Base-by-base conservation (phyloP, 2,797 vertebrate species). In the Acipenser oxyrinchus region DNA sequence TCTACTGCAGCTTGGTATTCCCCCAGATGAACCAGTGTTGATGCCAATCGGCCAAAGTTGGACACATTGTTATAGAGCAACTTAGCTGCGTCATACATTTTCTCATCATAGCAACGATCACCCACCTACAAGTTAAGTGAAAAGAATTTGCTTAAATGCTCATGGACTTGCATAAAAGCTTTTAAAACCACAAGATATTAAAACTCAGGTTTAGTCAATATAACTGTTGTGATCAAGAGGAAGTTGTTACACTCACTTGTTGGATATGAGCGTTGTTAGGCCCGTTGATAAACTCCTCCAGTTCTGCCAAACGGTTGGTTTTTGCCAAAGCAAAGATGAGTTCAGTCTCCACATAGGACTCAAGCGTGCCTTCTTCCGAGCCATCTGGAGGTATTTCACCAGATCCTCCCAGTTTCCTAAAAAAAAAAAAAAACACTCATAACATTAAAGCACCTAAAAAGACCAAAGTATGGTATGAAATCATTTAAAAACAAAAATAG, bases 211-310 rank as follows among this genome's bases (percentile, higher is more conserved):
- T 37, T 4, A 37, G 23, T 37, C 23, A 37, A 37, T 4, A 37
- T 3, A 37, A 37, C 23, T 37, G 23, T 37, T 37, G 23, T 55
- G n/a, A 55, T 55, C n/a, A 55, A 55, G 52, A 55, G 52, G n/a
- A 55, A 55, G 6, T 15, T 63, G 23, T 37, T 37, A 37, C 2
- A 2, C 89, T 23, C 64, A 97, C 96, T 88, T 98, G 96, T 68
- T 98, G 96, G 78, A 98, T 98, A 74, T 98, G 95, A 80, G 96
- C 96, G n/a, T 98, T 98, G 83, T 98, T 98, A 57, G 96, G 96
- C 68, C 96, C 96, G 55, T 97, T 98, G 77, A 98, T 95, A 72
- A 98, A 97, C 80, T 98, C 96, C 71, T 98, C 96, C 11, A 98
- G 87, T 78, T 98, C 96, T 64, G 96, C 94, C 67, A 99, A 85